Base-by-base conservation (phyloP, 2,797 vertebrate species). In the Tachyglossus aculeatus region DNA sequence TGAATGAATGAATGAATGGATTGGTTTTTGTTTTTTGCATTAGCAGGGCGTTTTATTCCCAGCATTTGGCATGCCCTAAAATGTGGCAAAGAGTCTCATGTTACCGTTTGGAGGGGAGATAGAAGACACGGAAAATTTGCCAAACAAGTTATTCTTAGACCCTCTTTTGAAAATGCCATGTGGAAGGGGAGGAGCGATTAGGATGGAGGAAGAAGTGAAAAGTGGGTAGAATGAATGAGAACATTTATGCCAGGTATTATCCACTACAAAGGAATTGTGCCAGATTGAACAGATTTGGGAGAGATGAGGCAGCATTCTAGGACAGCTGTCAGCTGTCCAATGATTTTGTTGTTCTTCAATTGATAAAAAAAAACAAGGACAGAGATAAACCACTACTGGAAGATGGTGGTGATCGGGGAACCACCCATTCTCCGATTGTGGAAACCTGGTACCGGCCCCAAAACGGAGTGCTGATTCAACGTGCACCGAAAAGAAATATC, bases 261-360 rank as follows among this genome's bases (percentile, higher is more conserved):
- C 22, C n/a, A 53, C 31, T 44, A 31, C 44, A 37, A 33, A 34
- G 47, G 6, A 1, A 32, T 25, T 24, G 51, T 25, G 12, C 19
- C 27, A 33, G n/a, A 48, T 15, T 15, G 41, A 19, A 44, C 1
- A 38, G 44, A 37, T 33, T n/a, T 25, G 24, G 48, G 33, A 66
- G 13, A 21, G 9, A 50, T 6, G 16, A 45, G 13, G 24, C 14
- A 31, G 18, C 12, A 50, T 38, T 59, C 34, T 15, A 18, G 6
- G 36, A 73, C 60, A 16, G 52, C 39, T 67, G 5, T 65, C 65
- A 56, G 36, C 9, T 34, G 15, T 34, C 40, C n/a, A 38, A 44
- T 10, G 47, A 51, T 36, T 54, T 50, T 56, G 45, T 56, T 45
- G 32, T 57, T 75, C 45, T 54, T n/a, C n/a, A 41, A 53, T 63